Base-by-base conservation (phyloP, 2,113 vertebrate genomes). In the Xyrauchen texanus region DNA sequence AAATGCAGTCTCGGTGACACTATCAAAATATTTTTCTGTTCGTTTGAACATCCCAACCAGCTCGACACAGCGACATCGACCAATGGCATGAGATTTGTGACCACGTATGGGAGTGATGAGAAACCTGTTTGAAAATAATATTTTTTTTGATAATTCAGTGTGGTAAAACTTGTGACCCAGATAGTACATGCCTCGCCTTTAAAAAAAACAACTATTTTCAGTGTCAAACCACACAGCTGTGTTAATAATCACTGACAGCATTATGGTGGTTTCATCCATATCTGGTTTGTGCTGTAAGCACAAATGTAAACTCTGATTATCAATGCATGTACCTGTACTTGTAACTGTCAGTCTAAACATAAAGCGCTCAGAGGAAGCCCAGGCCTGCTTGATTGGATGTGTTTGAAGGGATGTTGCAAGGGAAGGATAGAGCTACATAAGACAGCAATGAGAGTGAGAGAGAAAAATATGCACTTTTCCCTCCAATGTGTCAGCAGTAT, bases 401-500 rank as follows among this genome's bases (percentile, higher is more conserved):
- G 77, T 63, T 66, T 75, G 61, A 79, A 79, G 42, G 63, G 3
- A 49, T 51, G 51, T 57, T 82, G 76, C 70, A 42, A 70, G 45
- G 13, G 51, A 68, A 63, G 87, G 86, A 82, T 81, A 84, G 82
- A 67, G 62, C 65, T 79, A 12, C 3, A 63, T 45, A 45, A 58
- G 61, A 71, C 47, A 34, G 16, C 12, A 78, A 76, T 81, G 42
- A 8, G 83, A 90, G 86, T 87, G 87, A 83, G 55, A 73, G 84
- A 90, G 61, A 84, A 85, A 82, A 52, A 88, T 58, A 53, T 87
- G 89, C 87, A 85, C 92, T 93, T 92, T 91, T 91, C 90, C 87
- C 92, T 90, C 88, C 85, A 92, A 91, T 90, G 89, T 90, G 86
- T 91, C 94, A 95, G 94, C 93, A 90, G 91, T 93, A 92, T 84